These are phyloP conservation scores for Agriopis marginaria DNA, from an alignment of 2,888 invertebrate species.

Conservation along the genomic window DNA sequence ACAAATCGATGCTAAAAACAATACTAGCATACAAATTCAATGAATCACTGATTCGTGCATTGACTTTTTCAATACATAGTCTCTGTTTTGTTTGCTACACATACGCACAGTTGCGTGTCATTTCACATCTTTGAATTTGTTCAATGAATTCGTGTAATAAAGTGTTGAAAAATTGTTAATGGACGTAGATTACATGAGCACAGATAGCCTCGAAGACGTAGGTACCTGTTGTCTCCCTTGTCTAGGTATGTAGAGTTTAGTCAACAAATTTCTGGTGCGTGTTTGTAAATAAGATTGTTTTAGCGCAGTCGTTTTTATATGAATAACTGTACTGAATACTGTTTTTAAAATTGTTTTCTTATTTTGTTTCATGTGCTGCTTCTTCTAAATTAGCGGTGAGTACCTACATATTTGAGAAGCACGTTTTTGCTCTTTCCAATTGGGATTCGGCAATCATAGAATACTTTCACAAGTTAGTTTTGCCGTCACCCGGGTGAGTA, in stretches of 20 bases:
- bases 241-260: conserved; percentile 60
- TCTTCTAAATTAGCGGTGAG: conserved; percentile 73
- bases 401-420: conserved; percentile 41
- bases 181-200: conserved; percentile 72
- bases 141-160: conserved; percentile 47
- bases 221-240: conserved; percentile 81
- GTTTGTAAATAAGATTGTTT: conserved; percentile 32
- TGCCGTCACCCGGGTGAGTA: conserved; percentile 33
- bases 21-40: conserved; percentile 68
- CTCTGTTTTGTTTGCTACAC: conserved; percentile 61
- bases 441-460: conserved; percentile 21
- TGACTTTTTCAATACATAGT: conserved; percentile 59
- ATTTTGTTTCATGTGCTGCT: conserved; percentile 81
- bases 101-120: conserved; percentile 55
- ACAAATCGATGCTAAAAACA: conserved; percentile 76
- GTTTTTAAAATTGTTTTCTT: conserved; percentile 42
- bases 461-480: conserved; percentile 35
- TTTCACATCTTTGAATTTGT: conserved; percentile 52
- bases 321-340: conserved; percentile 12
- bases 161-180: conserved; percentile 53
- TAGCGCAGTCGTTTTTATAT: conserved; percentile 6
- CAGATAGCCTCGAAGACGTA: conserved; percentile 76
- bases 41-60: conserved; percentile 70
- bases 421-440: conserved; percentile 7
- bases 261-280: conserved; percentile 17